A percentile compares a stretch with the other conserved stretches of the same genome.
Evolutionary conservation across 1,140 invertebrate species (phyloP).

Genomic region (Drosophila simulans): DNA sequence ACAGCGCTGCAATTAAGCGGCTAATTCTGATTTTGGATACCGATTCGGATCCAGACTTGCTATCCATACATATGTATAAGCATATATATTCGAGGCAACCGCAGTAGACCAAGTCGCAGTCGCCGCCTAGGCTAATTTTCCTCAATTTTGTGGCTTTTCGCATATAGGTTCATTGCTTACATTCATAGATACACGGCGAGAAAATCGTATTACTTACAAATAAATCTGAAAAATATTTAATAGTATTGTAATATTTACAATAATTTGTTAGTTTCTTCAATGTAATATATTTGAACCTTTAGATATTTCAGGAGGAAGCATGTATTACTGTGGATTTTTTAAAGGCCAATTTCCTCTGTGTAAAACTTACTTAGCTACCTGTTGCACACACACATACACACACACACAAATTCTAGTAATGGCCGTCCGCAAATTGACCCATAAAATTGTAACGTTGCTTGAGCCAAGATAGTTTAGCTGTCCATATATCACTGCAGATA

Average conservation of each 20-base stretch:
- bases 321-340: background rate
- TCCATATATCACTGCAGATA: slow-evolving; percentile 53
- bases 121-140: slow-evolving; percentile 51
- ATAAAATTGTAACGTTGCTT: slow-evolving; percentile 56
- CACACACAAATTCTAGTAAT: slow-evolving; percentile 33
- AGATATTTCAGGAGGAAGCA: background rate
- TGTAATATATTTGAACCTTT: too few species aligned
- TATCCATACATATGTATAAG: background rate
- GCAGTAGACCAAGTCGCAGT: background rate
- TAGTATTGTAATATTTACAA: too few species aligned
- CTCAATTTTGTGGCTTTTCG: slow-evolving; percentile 59
- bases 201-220: background rate
- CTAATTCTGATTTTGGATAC: slow-evolving; percentile 17
- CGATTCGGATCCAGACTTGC: slow-evolving; percentile 37
- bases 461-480: slow-evolving; percentile 52
- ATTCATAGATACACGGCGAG: slow-evolving; percentile 9
- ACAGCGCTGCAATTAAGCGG: slow-evolving; percentile 58
- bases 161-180: slow-evolving; percentile 29
- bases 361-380: slow-evolving; percentile 16
- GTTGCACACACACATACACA: slow-evolving; percentile 27
- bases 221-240: too few species aligned
- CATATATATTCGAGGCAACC: background rate
- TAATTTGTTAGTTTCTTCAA: too few species aligned
- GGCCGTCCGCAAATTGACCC: slow-evolving; percentile 71
- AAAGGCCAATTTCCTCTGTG: background rate